phyloP scores from a whole-genome alignment of 2,797 vertebrate genomes.

The Phrynocephalus forsythii region DNA sequence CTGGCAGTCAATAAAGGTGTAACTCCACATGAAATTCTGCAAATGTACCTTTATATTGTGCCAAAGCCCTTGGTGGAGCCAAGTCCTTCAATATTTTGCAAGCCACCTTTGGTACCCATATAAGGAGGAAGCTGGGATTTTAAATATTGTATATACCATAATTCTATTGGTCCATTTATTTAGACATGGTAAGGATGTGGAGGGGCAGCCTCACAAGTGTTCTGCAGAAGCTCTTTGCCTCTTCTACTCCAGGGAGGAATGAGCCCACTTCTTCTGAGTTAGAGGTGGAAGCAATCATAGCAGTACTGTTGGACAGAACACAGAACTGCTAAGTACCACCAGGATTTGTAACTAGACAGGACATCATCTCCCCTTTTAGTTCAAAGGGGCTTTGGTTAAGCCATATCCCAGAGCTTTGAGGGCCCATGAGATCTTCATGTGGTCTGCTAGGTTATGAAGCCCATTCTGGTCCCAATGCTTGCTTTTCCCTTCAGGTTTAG shows the following conservation, averaged over 20 bases:
- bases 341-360: neutral
- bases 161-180: no score
- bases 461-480: neutral
- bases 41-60: no score
- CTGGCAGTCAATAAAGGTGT: no score
- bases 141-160: no score
- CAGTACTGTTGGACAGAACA: no score
- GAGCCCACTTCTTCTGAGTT: neutral
- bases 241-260: neutral
- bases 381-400: neutral
- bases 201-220: neutral
- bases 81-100: no score
- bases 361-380: neutral
- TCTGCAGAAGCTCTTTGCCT: neutral
- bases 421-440: neutral
- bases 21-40: no score
- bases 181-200: no score
- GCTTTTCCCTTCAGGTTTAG: neutral
- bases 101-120: no score
- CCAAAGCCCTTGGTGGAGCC: no score
- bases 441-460: neutral
- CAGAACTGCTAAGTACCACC: no score
- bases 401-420: neutral
- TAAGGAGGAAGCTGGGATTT: no score
- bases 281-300: neutral